Conservation (phyloP, 2,888 invertebrate species). For the Tetrapedia diversipes region DNA sequence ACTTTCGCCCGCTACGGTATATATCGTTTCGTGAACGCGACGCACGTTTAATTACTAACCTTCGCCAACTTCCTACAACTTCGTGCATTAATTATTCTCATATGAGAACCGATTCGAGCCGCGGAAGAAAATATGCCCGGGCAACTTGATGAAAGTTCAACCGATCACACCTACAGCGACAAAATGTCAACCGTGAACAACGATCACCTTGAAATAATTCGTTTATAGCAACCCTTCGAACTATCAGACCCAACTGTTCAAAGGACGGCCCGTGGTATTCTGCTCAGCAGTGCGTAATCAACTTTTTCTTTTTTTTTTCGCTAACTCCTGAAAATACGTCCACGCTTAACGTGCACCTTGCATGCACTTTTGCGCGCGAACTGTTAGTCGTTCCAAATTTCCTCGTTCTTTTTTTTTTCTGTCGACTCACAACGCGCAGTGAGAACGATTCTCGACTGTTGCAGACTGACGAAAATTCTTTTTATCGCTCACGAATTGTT, state of each 20-base stretch:
- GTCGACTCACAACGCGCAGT: too few species aligned
- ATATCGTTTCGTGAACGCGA: neutral
- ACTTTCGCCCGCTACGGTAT: too few species aligned
- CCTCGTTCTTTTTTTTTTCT: neutral
- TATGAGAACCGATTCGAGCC: neutral
- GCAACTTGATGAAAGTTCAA: conserved; percentile 8
- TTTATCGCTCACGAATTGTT: too few species aligned
- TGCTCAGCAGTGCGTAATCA: conserved; percentile 17
- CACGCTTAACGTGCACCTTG: conserved; percentile 9
- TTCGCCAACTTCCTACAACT: neutral
- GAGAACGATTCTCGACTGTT: too few species aligned
- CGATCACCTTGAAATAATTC: conserved; percentile 34
- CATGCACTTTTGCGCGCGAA: neutral
- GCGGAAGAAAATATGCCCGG: neutral
- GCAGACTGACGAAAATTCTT: too few species aligned
- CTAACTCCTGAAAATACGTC: conserved; percentile 25
- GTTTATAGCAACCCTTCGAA: conserved; percentile 33
- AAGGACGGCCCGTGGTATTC: conserved; percentile 8
- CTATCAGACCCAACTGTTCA: conserved; percentile 14
- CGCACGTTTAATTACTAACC: neutral
- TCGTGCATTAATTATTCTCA: neutral
- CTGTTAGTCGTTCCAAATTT: conserved; percentile 9
- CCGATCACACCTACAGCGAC: conserved; percentile 14
- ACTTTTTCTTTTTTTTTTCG: too few species aligned
- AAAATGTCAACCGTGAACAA: conserved; percentile 33